Evolutionary conservation across 2,888 invertebrate genomes (phyloP), one percentile per base, ranked within the genome.

Genomic region (Meiosimyza platycephala): DNA sequence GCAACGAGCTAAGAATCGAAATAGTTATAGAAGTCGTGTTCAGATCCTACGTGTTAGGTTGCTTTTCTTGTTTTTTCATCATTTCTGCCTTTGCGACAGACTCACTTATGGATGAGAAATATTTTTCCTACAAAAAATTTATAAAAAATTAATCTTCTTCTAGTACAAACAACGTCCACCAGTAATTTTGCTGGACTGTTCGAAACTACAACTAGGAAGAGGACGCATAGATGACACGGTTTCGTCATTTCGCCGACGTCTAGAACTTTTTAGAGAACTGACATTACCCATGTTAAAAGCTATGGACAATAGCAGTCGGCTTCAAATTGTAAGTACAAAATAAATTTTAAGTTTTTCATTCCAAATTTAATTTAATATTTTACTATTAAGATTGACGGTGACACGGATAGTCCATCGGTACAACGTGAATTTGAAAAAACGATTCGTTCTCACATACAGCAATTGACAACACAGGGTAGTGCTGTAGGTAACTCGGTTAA

Each of bases 211-310:
- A 85, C 88, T 95, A 62, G 95, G 95, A 0, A 90, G 95, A 40
- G 94, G 95, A 0, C 88, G 95, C 47, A 89, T 94, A 15, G 97
- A 97, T 84, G 96, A 97, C 87, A 94, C 93, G 11, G 94, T 95
- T 33, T 93, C 94, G 11, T 95, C 96, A 0, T 95, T 96, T 86
- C 89, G 95, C 55, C 90, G 94, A 72, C 90, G 96, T 47, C 88
- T 97, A 67, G 95, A 95, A 85, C 90, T 95, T 74, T 97, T 97
- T 88, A 90, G 97, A 1, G 95, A 95, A 81, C 91, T 93, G 72
- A 94, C 95, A 1, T 89, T 97, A 79, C 96, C 96, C 1, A 95
- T 97, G 94, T 89, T 97, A 72, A 96, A 95, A 87, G 90, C 90
- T 1, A 88, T 97, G 86, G 97, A 97, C 83, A 93, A 92, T 79